These are phyloP conservation scores for Lacerta agilis DNA, from an alignment of 2,797 vertebrate genomes.

Conservation along the genomic window DNA sequence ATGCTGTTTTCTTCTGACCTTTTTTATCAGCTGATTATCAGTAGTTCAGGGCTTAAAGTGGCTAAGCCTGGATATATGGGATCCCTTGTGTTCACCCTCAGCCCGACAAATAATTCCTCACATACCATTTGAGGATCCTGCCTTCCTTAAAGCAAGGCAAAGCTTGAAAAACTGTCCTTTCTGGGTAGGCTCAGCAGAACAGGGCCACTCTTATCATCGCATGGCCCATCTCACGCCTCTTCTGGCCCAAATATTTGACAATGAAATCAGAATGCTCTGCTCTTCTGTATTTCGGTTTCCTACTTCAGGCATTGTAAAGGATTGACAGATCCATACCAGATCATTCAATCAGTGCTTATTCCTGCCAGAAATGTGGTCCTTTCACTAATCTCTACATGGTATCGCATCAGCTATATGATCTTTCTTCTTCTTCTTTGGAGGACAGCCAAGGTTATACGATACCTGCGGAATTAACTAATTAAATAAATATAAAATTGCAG, in stretches of 20 bases:
- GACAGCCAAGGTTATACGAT: neutral
- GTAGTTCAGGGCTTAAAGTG: neutral
- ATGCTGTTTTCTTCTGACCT: neutral
- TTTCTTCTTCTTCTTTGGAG: no score
- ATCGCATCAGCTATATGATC: conserved; percentile 42
- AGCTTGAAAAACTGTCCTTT: neutral
- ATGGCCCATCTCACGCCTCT: no score
- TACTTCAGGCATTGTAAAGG: no score
- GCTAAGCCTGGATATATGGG: neutral
- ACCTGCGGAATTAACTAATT: neutral
- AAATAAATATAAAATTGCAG: conserved; percentile 41
- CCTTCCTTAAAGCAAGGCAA: no score
- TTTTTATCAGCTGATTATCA: neutral
- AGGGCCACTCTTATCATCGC: no score
- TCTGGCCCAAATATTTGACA: neutral
- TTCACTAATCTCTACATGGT: conserved; percentile 10
- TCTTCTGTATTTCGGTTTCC: conserved; percentile 18
- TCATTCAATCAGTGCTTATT: neutral
- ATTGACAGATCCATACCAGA: no score
- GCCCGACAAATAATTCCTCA: neutral
- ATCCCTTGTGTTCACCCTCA: neutral
- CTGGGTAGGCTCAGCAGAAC: neutral
- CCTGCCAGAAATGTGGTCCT: neutral
- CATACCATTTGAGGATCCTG: neutral
- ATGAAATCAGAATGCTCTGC: conserved; percentile 2